These are phyloP conservation scores for Nycticryphes semicollaris DNA, from an alignment of 2,113 vertebrate genomes.

Conservation along the genomic window DNA sequence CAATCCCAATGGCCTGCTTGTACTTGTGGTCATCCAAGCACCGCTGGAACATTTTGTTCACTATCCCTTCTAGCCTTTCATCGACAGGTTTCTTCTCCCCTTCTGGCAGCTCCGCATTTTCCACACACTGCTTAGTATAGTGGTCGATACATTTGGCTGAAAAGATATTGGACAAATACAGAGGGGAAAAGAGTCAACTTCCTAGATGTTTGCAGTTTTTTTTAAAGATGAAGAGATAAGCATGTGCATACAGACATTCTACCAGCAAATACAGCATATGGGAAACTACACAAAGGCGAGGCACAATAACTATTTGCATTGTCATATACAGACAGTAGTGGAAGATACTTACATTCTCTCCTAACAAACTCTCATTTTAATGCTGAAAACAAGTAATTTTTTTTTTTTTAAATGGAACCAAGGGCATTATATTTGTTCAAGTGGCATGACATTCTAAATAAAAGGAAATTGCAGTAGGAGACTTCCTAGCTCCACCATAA, in stretches of 20 bases:
- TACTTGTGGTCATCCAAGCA: constrained; percentile 98
- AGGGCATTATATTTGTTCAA: not conserved
- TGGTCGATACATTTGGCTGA: constrained; percentile 98
- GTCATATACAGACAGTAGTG: not conserved
- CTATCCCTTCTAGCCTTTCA: constrained; percentile 94
- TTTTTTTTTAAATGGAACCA: not conserved
- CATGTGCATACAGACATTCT: not conserved
- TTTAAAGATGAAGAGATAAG: not conserved
- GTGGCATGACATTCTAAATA: not conserved
- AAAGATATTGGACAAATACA: not conserved
- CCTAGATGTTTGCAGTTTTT: not conserved
- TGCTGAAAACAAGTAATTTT: not conserved
- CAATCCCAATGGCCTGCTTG: constrained; percentile 97
- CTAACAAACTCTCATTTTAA: not conserved
- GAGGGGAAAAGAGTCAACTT: not conserved
- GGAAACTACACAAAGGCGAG: not conserved
- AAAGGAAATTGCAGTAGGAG: not conserved
- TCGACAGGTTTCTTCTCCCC: constrained; percentile 93
- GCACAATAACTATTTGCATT: not conserved
- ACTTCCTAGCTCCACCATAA: not conserved
- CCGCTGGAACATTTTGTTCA: constrained; percentile 98
- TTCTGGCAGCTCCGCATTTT: constrained; percentile 92
- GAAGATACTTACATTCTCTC: not conserved
- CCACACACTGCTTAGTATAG: constrained; percentile 97
- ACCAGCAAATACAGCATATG: not conserved